Conservation (phyloP, 30 jellyfish, hydroid and myxozoan genomes). For the Cassiopea xamachana region DNA sequence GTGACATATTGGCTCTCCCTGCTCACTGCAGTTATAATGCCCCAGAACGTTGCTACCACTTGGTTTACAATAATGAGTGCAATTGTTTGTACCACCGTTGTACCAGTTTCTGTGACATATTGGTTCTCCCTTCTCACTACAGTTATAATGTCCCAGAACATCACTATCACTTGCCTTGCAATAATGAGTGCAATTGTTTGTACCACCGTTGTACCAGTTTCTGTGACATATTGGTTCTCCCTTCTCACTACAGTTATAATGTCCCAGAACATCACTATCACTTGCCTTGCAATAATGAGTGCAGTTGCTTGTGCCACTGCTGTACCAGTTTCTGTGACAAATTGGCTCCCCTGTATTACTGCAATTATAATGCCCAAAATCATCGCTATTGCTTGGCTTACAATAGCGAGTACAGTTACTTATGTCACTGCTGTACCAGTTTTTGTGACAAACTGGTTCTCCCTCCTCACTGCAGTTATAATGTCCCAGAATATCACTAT, state of each 20-base stretch:
- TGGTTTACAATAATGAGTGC: slow-evolving; percentile 48
- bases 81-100: slow-evolving; percentile 31
- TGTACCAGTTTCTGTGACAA: slow-evolving; percentile 52
- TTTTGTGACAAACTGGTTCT: slow-evolving; percentile 13
- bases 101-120: slow-evolving; percentile 51
- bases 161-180: slow-evolving; percentile 58
- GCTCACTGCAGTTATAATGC: slow-evolving; percentile 34
- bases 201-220: slow-evolving; percentile 53
- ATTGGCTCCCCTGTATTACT: slow-evolving; percentile 24
- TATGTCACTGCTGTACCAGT: slow-evolving; percentile 40
- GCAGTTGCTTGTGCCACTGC: slow-evolving; percentile 10
- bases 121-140: slow-evolving; percentile 31
- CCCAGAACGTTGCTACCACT: slow-evolving; percentile 37
- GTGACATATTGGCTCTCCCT: slow-evolving; percentile 45
- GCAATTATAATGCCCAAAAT: slow-evolving; percentile 50
- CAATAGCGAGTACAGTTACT: slow-evolving; percentile 33
- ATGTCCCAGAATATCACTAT: slow-evolving; percentile 1
- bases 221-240: slow-evolving; percentile 49
- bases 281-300: slow-evolving; percentile 51
- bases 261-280: slow-evolving; percentile 24
- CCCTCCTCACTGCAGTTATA: slow-evolving; percentile 41
- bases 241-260: slow-evolving; percentile 49
- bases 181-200: slow-evolving; percentile 24
- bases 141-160: slow-evolving; percentile 29
- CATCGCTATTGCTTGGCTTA: slow-evolving; percentile 24